These are phyloP conservation scores for Hetaerina titia DNA, from an alignment of 2,888 invertebrate genomes.

Conservation along the genomic window DNA sequence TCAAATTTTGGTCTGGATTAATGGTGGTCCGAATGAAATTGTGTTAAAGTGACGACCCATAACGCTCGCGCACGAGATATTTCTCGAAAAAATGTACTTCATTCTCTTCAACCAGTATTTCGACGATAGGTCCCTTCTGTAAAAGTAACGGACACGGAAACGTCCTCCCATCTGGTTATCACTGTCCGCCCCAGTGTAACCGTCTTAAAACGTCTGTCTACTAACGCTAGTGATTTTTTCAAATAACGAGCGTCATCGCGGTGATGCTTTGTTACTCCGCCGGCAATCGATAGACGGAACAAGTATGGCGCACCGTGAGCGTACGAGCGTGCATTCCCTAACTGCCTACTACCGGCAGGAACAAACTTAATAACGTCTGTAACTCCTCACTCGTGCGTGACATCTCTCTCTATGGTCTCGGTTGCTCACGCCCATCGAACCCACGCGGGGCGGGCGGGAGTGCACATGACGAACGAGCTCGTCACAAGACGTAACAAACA, in stretches of 20 bases:
- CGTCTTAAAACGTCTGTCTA: background rate
- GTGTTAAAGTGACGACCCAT: too few relatives aligned
- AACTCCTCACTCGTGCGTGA: background rate
- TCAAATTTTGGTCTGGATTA: too few relatives aligned
- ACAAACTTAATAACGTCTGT: background rate
- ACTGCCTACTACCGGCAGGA: background rate
- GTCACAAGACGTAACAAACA: slow-evolving; percentile 18
- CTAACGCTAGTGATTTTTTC: background rate
- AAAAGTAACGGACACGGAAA: too few relatives aligned
- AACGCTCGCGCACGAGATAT: too few relatives aligned
- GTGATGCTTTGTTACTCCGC: background rate
- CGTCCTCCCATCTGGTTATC: too few relatives aligned
- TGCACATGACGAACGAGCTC: slow-evolving; percentile 10
- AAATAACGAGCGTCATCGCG: background rate
- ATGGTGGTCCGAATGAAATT: too few relatives aligned
- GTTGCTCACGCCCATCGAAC: background rate
- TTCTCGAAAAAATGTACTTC: too few relatives aligned
- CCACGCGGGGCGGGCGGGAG: background rate
- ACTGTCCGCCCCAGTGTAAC: too few relatives aligned
- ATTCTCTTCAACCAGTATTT: too few relatives aligned
- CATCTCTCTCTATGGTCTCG: background rate
- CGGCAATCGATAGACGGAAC: background rate
- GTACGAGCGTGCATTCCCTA: background rate
- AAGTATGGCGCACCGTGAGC: background rate
- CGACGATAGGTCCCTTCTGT: too few relatives aligned